Evolutionary conservation across 2,113 vertebrate genomes (phyloP), one percentile per base, ranked within the genome.

Genomic region (Siniperca chuatsi): DNA sequence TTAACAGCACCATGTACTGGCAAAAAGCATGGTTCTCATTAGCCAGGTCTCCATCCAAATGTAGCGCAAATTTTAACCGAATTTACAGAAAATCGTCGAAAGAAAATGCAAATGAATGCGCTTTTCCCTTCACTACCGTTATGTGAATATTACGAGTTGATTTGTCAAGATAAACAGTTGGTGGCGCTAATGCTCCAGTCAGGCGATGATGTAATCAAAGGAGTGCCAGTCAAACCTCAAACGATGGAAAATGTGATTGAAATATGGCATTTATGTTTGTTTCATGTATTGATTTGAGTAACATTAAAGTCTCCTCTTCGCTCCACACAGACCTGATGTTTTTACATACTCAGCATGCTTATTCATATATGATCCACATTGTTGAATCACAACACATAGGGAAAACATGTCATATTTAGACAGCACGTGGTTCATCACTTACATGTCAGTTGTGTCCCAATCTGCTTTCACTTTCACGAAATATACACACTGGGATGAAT

Each of bases 381-480:
- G 9, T 35, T 57, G 35, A 71, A 20, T 71, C 50, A 35, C 12
- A 9, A 37, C 12, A 25, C 40, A 9, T 8, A 29, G 44, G 3
- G 10, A 13, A 35, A 60, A 2, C 50, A 65, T 62, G 40, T 66
- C 46, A 13, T 68, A 79, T 79, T 71, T 60, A 68, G 23, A 61
- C 44, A 70, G 67, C 23, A 55, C 68, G 40, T 57, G 20, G 1
- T 46, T 68, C 46, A 55, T 79, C 46, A 42, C 21, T 77, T 75
- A 40, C 40, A 20, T 65, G 18, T 83, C 80, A 67, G 35, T 79
- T 68, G 64, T 55, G n/a, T 4, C 18, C 33, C 48, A 66, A 81
- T 86, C 60, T 81, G 67, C 42, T 74, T 29, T 55, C 61, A 65
- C 40, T 58, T 44, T 71, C 42, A 68, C 61, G 21, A 85, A 75